A percentile compares a stretch with the other conserved stretches of the same genome.
Evolutionary conservation across 2,113 vertebrate genomes (phyloP).

Genomic region (Sorex araneus): DNA sequence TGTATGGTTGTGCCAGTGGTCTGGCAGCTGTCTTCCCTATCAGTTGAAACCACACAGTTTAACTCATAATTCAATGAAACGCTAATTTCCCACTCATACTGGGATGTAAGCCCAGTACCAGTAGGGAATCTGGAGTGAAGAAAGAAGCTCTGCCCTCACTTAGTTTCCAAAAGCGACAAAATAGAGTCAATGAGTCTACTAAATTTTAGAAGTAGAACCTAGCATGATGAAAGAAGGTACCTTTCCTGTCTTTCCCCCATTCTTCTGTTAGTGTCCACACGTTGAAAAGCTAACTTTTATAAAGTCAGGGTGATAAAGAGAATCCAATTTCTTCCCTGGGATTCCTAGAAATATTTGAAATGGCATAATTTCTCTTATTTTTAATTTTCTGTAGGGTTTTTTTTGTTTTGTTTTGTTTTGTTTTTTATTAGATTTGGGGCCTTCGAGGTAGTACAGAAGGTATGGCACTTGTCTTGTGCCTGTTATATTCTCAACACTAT

Average conservation of each 20-base stretch:
- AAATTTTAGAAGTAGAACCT: neutral
- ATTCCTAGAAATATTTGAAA: constrained; percentile 43
- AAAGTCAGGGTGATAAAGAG: neutral
- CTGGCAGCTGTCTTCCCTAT: neutral
- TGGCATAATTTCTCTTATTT: neutral
- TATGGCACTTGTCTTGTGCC: no score
- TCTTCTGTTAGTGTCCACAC: constrained; percentile 12
- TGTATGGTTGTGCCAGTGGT: neutral
- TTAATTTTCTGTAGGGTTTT: no score
- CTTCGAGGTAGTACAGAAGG: no score
- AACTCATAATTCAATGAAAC: constrained; percentile 50
- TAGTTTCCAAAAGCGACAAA: neutral
- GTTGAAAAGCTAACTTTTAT: neutral
- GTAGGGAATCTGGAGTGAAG: neutral
- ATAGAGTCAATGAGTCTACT: neutral
- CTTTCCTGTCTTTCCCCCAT: neutral
- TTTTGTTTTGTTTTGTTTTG: no score
- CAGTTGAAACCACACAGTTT: constrained; percentile 41
- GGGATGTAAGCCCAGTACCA: neutral
- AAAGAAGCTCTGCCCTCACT: neutral
- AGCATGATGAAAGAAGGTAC: neutral
- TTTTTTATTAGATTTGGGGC: no score
- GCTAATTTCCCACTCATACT: constrained; percentile 7
- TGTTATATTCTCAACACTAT: no score
- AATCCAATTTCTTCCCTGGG: neutral